phyloP scores from a whole-genome alignment of 2,888 invertebrate genomes.

The Andrena haemorrhoa region DNA sequence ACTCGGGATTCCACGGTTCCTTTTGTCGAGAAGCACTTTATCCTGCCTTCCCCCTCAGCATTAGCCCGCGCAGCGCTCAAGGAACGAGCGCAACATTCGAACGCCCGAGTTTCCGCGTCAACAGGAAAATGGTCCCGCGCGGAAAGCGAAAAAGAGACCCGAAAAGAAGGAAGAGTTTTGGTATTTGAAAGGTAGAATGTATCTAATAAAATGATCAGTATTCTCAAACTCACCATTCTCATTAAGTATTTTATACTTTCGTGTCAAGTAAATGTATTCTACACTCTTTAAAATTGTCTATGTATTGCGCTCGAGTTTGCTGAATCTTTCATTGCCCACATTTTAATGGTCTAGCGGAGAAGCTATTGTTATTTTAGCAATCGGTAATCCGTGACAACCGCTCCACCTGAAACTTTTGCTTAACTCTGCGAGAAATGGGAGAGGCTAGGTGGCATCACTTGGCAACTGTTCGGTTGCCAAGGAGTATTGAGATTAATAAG shows the following conservation, averaged over 20 bases:
- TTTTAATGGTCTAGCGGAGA: neutral
- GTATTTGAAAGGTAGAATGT: no score
- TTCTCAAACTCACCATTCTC: no score
- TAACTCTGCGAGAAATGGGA: neutral
- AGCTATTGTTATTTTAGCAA: neutral
- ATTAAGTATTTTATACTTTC: no score
- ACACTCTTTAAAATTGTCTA: no score
- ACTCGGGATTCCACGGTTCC: constrained; percentile 37
- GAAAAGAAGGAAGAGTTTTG: no score
- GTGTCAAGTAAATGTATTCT: no score
- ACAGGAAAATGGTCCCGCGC: neutral
- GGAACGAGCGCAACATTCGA: constrained; percentile 4
- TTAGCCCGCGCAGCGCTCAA: constrained; percentile 7
- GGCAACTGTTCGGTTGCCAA: neutral
- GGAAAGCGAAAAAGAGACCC: neutral
- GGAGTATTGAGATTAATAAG: constrained; percentile 15
- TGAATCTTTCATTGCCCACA: neutral
- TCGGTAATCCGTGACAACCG: neutral
- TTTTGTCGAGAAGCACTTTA: constrained; percentile 38
- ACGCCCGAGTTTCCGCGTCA: neutral
- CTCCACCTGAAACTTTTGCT: neutral
- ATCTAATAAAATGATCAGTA: no score
- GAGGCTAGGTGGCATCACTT: neutral
- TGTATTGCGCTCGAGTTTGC: no score
- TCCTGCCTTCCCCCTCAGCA: neutral